Evolutionary conservation across 2,797 vertebrate genomes (phyloP).

Genomic region (Rhinichthys osculus): DNA sequence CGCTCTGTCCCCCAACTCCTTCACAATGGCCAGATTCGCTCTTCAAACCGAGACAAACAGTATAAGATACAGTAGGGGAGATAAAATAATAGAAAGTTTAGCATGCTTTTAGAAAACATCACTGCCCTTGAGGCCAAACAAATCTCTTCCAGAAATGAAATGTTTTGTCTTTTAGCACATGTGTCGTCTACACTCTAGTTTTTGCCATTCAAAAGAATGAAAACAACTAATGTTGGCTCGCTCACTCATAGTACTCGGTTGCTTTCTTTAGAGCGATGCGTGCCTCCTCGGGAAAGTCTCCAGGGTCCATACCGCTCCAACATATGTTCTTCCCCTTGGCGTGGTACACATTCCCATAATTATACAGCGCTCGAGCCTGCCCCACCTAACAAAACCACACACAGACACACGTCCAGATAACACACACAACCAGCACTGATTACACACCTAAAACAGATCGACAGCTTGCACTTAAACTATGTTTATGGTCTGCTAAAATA

Average conservation of each 20-base stretch:
- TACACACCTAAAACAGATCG: constrained; percentile 38
- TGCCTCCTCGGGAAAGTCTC: constrained; percentile 93
- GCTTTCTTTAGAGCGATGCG: constrained; percentile 88
- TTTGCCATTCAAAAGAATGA: background rate
- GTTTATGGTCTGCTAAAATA: constrained; percentile 35
- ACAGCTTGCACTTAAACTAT: constrained; percentile 45
- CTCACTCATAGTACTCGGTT: constrained; percentile 93
- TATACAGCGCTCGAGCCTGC: constrained; percentile 96
- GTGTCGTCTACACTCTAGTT: background rate
- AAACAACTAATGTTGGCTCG: background rate
- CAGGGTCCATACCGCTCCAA: constrained; percentile 87
- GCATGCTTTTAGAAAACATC: background rate
- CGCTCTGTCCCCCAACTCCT: constrained; percentile 88
- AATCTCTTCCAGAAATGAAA: background rate
- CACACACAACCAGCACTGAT: constrained; percentile 66
- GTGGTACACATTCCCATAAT: constrained; percentile 96
- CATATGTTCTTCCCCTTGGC: constrained; percentile 94
- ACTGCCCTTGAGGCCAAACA: background rate
- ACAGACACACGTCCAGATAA: constrained; percentile 37
- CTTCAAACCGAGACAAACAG: constrained; percentile 68
- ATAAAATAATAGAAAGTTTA: background rate
- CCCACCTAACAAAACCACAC: constrained; percentile 84
- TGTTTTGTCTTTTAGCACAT: background rate
- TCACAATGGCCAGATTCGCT: constrained; percentile 89
- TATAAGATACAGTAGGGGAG: background rate